These are phyloP conservation scores for Megastigmus dorsalis DNA, from an alignment of 2,888 invertebrate genomes.

Conservation along the genomic window DNA sequence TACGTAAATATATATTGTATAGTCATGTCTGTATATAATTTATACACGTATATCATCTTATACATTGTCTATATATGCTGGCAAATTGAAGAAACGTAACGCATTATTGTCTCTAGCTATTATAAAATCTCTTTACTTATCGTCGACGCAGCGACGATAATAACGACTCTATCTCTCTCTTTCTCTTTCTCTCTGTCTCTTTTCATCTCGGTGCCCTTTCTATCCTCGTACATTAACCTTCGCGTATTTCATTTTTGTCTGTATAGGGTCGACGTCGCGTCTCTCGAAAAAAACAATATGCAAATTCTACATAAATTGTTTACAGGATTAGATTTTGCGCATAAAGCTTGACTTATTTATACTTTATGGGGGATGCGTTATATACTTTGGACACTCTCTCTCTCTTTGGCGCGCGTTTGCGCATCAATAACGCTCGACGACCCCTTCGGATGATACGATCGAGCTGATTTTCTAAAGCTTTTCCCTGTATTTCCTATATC, in stretches of 20 bases:
- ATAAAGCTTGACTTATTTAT: too few relatives aligned
- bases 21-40: constrained; percentile 54
- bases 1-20: constrained; percentile 54
- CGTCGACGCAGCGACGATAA: constrained; percentile 26
- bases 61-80: constrained; percentile 47
- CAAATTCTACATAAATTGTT: too few relatives aligned
- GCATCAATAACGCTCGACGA: neutral
- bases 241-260: too few relatives aligned
- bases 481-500: constrained; percentile 43
- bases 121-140: constrained; percentile 53
- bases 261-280: constrained; percentile 2
- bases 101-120: constrained; percentile 61
- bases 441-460: constrained; percentile 8
- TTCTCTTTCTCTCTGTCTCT: neutral
- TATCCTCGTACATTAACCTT: too few relatives aligned
- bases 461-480: constrained; percentile 35
- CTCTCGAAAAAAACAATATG: too few relatives aligned
- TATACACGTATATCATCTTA: constrained; percentile 56
- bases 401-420: too few relatives aligned
- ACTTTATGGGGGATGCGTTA: too few relatives aligned
- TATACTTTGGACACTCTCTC: too few relatives aligned
- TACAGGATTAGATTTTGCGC: too few relatives aligned
- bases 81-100: constrained; percentile 50
- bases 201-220: too few relatives aligned
- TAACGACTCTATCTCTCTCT: constrained; percentile 19